These are phyloP conservation scores for Sphaerodactylus townsendi DNA, from an alignment of 2,113 vertebrate genomes.

Conservation along the genomic window DNA sequence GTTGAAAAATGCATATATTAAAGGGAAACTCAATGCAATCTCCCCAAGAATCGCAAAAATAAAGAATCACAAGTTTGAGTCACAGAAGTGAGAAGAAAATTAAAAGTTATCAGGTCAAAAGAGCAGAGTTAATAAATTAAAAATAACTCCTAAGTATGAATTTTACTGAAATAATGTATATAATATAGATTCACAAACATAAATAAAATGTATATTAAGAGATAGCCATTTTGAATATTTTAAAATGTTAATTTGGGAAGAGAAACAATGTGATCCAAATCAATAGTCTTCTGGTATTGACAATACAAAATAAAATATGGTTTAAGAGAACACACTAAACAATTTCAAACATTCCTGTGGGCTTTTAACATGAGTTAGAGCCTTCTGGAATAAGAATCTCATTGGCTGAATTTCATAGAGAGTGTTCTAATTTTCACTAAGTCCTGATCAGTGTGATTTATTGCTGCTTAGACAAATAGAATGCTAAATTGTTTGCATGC, in stretches of 20 bases:
- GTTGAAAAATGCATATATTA: no score
- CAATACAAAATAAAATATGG: conserved; percentile 31
- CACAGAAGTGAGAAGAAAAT: no score
- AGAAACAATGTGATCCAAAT: conserved; percentile 43
- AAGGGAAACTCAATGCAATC: no score
- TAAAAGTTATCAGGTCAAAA: no score
- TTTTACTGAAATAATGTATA: conserved; percentile 19
- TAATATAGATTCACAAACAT: background rate
- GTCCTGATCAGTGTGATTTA: conserved; percentile 69
- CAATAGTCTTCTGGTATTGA: conserved; percentile 51
- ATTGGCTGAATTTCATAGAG: conserved; percentile 30
- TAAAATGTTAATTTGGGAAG: conserved; percentile 35
- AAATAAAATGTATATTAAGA: conserved; percentile 27
- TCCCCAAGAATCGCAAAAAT: no score
- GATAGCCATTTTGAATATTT: conserved; percentile 38
- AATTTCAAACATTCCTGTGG: conserved; percentile 52
- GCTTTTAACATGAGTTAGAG: conserved; percentile 47
- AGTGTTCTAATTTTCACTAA: conserved; percentile 68
- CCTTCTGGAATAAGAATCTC: conserved; percentile 56
- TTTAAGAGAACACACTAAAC: conserved; percentile 41
- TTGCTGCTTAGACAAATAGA: conserved; percentile 66
- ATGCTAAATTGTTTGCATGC: conserved; percentile 33
- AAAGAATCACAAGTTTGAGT: no score
- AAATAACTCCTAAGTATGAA: background rate
- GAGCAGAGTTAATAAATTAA: no score